Evolutionary conservation across 2,797 vertebrate species (phyloP).

Genomic region (Coreius guichenoti): DNA sequence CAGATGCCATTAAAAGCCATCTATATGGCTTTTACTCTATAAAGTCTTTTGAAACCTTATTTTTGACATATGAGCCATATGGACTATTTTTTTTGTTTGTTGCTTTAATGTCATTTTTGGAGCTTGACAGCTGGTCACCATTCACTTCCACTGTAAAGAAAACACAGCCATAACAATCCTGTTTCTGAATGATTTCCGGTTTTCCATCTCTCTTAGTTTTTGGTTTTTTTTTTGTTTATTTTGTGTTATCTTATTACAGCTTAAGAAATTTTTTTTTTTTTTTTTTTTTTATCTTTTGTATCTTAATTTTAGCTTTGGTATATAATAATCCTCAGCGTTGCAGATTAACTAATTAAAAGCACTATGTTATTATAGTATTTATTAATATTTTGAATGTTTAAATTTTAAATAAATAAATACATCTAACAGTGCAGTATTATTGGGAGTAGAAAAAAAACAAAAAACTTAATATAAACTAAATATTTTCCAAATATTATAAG

Average conservation of each 20-base stretch:
- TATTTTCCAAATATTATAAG: not conserved
- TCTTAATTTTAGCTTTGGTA: not conserved
- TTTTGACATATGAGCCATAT: not conserved
- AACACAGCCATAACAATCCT: not conserved
- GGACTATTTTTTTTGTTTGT: not conserved
- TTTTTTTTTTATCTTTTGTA: too few relatives aligned
- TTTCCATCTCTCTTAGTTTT: not conserved
- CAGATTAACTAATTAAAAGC: not conserved
- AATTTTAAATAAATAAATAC: not conserved
- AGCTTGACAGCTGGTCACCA: not conserved
- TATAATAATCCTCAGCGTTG: not conserved
- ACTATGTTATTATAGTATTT: not conserved
- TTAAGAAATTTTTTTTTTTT: not conserved
- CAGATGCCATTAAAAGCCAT: not conserved
- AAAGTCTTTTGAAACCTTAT: not conserved
- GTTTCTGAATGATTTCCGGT: not conserved
- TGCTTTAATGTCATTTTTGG: not conserved
- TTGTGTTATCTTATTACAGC: not conserved
- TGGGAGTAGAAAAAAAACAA: not conserved
- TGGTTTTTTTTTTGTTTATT: not conserved
- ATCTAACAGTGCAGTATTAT: not conserved
- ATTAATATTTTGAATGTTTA: not conserved
- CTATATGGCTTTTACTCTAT: not conserved
- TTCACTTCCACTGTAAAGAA: not conserved
- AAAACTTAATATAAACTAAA: not conserved